phyloP scores from a whole-genome alignment of 2,113 vertebrate genomes.

The Canis aureus region DNA sequence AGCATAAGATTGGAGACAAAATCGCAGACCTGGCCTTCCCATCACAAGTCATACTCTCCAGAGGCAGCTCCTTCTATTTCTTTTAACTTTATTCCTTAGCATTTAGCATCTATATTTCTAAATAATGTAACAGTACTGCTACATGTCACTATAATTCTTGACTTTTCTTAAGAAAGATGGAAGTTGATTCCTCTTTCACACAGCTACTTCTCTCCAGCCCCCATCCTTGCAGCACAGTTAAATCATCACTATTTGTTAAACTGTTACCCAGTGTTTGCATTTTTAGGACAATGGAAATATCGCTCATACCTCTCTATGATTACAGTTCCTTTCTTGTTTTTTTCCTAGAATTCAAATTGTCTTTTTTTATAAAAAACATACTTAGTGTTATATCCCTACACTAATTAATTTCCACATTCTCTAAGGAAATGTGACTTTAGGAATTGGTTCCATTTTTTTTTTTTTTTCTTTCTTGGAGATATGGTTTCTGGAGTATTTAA shows the following conservation, averaged over 20 bases:
- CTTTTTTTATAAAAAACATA: background rate
- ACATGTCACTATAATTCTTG: background rate
- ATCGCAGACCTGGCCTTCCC: background rate
- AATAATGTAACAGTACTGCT: background rate
- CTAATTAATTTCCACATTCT: slow-evolving; percentile 30
- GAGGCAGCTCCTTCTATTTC: background rate
- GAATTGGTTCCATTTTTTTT: background rate
- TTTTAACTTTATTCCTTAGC: background rate
- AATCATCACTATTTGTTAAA: slow-evolving; percentile 6
- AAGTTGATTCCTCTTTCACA: background rate
- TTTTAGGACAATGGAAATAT: background rate
- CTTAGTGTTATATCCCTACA: background rate
- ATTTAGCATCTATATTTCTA: background rate
- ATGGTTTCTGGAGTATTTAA: slow-evolving; percentile 8
- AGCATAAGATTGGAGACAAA: background rate
- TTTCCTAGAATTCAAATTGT: slow-evolving; percentile 48
- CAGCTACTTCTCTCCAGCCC: background rate
- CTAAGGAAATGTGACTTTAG: background rate
- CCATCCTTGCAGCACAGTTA: background rate
- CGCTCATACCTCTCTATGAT: background rate
- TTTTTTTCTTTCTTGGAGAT: background rate
- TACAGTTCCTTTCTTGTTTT: background rate
- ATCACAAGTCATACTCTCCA: background rate
- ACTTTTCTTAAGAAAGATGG: background rate
- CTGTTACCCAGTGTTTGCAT: background rate